Conservation (phyloP, 2,888 invertebrate genomes). For the Physocephala rufipes region DNA sequence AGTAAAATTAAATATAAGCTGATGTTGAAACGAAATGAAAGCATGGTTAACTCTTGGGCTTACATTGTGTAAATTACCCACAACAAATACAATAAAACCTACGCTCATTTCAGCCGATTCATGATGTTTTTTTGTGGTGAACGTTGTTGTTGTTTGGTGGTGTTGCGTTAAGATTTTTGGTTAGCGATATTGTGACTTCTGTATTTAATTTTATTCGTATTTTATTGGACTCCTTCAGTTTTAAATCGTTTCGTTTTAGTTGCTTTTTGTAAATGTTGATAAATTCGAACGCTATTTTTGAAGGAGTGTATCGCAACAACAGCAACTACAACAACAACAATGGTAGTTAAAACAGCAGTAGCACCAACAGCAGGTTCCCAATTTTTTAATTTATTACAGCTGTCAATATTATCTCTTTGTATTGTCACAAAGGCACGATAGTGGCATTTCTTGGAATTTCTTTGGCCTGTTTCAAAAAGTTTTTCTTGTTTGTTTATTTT, state of each 20-base stretch:
- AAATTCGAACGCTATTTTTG: neutral
- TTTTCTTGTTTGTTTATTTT: neutral
- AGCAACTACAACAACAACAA: neutral
- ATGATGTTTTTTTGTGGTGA: neutral
- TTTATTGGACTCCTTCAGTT: conserved; percentile 1
- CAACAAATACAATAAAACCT: conserved; percentile 22
- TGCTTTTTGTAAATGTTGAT: neutral
- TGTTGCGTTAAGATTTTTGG: too few species aligned
- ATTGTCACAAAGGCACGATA: conserved; percentile 7
- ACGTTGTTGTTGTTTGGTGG: neutral
- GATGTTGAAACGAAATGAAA: neutral
- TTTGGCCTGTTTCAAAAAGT: neutral
- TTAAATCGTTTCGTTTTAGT: too few species aligned
- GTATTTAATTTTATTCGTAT: neutral
- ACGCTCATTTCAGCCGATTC: neutral
- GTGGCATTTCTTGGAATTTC: conserved; percentile 26
- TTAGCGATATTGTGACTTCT: too few species aligned
- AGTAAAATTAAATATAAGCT: neutral
- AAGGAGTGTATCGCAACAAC: neutral
- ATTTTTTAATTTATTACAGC: conserved; percentile 34
- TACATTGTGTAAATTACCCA: conserved; percentile 16
- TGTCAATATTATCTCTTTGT: conserved; percentile 20
- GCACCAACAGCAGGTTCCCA: conserved; percentile 26
- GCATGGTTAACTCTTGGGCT: neutral
- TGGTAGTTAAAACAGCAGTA: neutral